Evolutionary conservation across 2,113 vertebrate genomes (phyloP), one percentile per base, ranked within the genome.

Genomic region (Caracal caracal): DNA sequence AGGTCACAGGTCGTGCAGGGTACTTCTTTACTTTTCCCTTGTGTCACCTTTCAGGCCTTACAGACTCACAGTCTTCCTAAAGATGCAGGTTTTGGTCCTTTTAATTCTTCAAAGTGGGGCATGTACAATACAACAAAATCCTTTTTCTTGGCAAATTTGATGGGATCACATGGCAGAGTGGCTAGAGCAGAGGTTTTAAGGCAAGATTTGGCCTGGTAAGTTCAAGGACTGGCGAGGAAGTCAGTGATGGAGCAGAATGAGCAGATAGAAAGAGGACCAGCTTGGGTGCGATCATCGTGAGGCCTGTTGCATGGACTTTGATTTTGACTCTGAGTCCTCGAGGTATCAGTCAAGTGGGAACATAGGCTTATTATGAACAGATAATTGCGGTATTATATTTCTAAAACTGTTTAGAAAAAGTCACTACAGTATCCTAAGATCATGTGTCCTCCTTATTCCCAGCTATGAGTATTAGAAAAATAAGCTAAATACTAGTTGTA

Each of bases 391-490:
- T 17, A 40, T 5, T 88, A 2, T 65, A 80, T 65, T 90, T 43
- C 51, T 71, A 94, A 76, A 82, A 86, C 33, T 71, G 10, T 82
- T 76, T 76, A 47, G 26, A 15, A 73, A 91, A 75, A 37, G 35
- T 61, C 7, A 80, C 37, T 66, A 33, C 81, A 17, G 79, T 91
- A n/a, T 70, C 11, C 71, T 90, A 43, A 85, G 35, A 75, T 81
- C n/a, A 12, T 71, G 33, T 56, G 6, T 10, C 51, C 26, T 70
- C 93, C 35, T 82, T 86, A 73, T 40, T 81, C 35, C 19, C 24
- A 94, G 33, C 47, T 63, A 19, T 75, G 22, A n/a, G 20, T 68
- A 81, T 70, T 89, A 33, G 7, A 61, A 93, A 84, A 63, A 15
- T n/a, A 91, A 93, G 63, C 26, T 19, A 83, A 91, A 37, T 75